Percentiles rank a stretch among this genome's conserved stretches.
Evolutionary conservation across 1,140 invertebrate species (phyloP).

Genomic region (Ylistrum balloti): DNA sequence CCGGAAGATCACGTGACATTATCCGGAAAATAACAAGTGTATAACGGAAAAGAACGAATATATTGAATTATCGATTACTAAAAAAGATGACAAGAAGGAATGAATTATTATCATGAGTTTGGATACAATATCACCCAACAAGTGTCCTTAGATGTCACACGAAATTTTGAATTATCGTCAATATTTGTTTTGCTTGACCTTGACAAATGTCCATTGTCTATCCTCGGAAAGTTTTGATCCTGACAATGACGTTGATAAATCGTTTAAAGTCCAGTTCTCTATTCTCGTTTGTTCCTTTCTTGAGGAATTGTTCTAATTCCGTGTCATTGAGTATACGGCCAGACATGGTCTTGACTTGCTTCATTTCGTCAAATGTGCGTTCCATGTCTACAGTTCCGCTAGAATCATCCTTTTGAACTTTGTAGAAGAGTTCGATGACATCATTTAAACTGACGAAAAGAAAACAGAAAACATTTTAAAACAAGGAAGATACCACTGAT

Average conservation of each 20-base stretch:
- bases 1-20: neutral
- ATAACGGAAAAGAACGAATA: neutral
- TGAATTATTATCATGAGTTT: neutral
- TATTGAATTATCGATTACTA: no score
- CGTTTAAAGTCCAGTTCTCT: constrained; percentile 48
- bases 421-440: constrained; percentile 43
- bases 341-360: neutral
- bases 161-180: no score
- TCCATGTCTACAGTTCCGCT: constrained; percentile 43
- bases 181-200: no score
- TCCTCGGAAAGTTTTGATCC: constrained; percentile 47
- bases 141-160: no score
- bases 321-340: constrained; percentile 22
- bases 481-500: no score
- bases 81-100: no score
- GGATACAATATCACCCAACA: neutral
- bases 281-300: constrained; percentile 31
- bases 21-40: neutral
- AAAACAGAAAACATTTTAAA: neutral
- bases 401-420: constrained; percentile 16
- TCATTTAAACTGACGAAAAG: constrained; percentile 1
- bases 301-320: constrained; percentile 48
- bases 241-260: constrained; percentile 45
- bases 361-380: constrained; percentile 37
- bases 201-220: neutral